Evolutionary conservation across 2,113 vertebrate species (phyloP).

Genomic region (Eidolon helvum): DNA sequence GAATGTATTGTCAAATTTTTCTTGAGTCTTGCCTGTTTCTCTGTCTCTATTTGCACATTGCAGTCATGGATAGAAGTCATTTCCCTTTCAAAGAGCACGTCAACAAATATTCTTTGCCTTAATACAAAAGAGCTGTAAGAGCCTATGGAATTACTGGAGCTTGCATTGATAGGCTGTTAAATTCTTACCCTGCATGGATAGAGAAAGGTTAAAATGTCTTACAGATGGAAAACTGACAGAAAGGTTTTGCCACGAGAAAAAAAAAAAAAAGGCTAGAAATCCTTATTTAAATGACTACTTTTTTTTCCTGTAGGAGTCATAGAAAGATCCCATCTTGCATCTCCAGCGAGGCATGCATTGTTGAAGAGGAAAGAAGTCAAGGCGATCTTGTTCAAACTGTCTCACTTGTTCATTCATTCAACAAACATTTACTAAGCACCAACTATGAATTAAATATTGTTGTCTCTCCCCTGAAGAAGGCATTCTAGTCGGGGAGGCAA

Average conservation of each 20-base stretch:
- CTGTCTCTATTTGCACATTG: neutral
- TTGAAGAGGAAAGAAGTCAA: neutral
- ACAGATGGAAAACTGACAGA: constrained; percentile 38
- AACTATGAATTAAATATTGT: neutral
- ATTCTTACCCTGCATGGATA: neutral
- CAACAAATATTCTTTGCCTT: constrained; percentile 7
- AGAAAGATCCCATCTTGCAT: neutral
- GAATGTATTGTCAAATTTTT: neutral
- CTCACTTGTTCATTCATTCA: neutral
- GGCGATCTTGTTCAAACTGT: neutral
- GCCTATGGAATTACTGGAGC: neutral
- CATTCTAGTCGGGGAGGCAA: neutral
- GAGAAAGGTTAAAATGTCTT: constrained; percentile 13
- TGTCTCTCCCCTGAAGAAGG: neutral
- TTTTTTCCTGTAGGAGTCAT: neutral
- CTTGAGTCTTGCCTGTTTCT: neutral
- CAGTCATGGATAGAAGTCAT: constrained; percentile 4
- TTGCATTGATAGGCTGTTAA: neutral
- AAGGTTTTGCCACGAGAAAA: neutral
- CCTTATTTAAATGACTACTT: neutral
- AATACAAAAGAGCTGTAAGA: constrained; percentile 1
- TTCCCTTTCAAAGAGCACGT: constrained; percentile 16
- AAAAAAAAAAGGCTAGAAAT: neutral
- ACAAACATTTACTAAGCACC: neutral
- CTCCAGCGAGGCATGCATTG: neutral